Evolutionary conservation across 2,113 vertebrate genomes (phyloP).

Genomic region (Pluvialis apricaria): DNA sequence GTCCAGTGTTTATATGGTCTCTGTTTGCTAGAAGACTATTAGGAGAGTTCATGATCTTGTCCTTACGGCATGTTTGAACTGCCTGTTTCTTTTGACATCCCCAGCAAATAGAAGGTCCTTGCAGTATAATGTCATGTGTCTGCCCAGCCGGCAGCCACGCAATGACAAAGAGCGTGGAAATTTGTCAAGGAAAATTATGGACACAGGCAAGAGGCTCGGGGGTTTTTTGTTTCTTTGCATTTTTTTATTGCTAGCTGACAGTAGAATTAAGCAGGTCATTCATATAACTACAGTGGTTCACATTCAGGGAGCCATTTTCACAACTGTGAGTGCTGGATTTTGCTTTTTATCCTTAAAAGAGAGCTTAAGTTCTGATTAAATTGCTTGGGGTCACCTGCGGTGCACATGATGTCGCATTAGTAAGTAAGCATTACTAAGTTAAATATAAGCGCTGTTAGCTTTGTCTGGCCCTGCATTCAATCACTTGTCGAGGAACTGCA

Average conservation of each 20-base stretch:
- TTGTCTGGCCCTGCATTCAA: slow-evolving; percentile 49
- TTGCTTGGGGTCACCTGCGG: slow-evolving; percentile 39
- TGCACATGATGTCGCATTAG: not conserved
- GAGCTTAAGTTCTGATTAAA: slow-evolving; percentile 51
- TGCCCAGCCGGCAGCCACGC: not conserved
- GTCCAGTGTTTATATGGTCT: not conserved
- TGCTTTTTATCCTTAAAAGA: slow-evolving; percentile 44
- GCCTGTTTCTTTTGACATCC: slow-evolving; percentile 10
- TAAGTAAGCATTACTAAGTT: slow-evolving; percentile 49
- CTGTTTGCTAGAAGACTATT: slow-evolving; percentile 26
- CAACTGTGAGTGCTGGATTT: not conserved
- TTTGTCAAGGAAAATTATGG: not conserved
- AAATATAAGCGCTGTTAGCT: slow-evolving; percentile 50
- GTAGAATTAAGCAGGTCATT: not conserved
- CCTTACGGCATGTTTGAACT: slow-evolving; percentile 18
- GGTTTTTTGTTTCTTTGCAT: not conserved
- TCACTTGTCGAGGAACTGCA: slow-evolving; percentile 22
- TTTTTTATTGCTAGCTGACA: not conserved
- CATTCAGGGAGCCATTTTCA: slow-evolving; percentile 18
- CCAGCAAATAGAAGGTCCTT: not conserved
- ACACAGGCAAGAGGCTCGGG: not conserved
- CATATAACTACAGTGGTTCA: not conserved
- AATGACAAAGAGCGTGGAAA: not conserved
- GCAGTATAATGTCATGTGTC: not conserved
- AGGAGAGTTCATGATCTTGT: slow-evolving; percentile 49